phyloP scores from a whole-genome alignment of 2,888 invertebrate genomes.

The Graphium colonna region DNA sequence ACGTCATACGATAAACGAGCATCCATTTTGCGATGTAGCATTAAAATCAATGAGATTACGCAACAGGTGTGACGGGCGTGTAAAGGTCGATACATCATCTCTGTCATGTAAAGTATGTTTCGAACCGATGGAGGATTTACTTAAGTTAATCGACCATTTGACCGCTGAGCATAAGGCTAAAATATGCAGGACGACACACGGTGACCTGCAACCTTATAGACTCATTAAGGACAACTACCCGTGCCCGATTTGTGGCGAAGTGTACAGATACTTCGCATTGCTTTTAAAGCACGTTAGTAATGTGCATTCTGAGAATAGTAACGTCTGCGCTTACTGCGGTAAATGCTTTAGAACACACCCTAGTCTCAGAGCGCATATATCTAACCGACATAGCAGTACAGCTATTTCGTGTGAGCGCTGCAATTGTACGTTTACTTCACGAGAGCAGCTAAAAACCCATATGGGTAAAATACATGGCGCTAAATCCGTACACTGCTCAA shows the following conservation, averaged over 20 bases:
- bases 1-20: constrained; percentile 50
- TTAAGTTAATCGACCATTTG: constrained; percentile 45
- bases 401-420: constrained; percentile 48
- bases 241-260: constrained; percentile 52
- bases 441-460: constrained; percentile 44
- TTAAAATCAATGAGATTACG: constrained; percentile 52
- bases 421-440: constrained; percentile 40
- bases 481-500: constrained; percentile 46
- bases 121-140: constrained; percentile 40
- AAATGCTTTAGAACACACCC: constrained; percentile 51
- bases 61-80: constrained; percentile 51
- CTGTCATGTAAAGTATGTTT: constrained; percentile 54
- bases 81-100: constrained; percentile 56
- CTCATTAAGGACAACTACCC: constrained; percentile 49
- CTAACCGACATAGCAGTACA: constrained; percentile 42
- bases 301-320: constrained; percentile 51
- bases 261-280: constrained; percentile 50
- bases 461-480: constrained; percentile 49
- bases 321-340: constrained; percentile 57
- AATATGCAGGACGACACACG: constrained; percentile 43
- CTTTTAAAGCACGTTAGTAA: constrained; percentile 52
- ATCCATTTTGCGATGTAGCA: constrained; percentile 55
- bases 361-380: constrained; percentile 52
- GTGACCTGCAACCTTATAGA: constrained; percentile 47
- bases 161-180: constrained; percentile 42